Evolutionary conservation across 2,888 invertebrate species (phyloP).

Genomic region (Drosophila borborema): DNA sequence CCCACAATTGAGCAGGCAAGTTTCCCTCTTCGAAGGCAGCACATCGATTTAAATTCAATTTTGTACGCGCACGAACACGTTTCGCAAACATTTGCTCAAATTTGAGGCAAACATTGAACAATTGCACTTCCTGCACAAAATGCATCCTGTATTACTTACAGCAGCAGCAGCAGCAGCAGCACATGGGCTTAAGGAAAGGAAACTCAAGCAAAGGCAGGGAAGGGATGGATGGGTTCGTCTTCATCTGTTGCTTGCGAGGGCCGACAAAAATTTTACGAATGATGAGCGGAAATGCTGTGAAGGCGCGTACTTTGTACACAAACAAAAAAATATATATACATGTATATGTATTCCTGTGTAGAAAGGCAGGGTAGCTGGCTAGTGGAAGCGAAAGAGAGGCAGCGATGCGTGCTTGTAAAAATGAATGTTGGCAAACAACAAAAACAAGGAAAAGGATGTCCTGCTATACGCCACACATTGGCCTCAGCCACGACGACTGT

Average conservation of each 20-base stretch:
- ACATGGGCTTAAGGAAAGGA: constrained; percentile 51
- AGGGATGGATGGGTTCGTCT: constrained; percentile 12
- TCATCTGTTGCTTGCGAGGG: constrained; percentile 54
- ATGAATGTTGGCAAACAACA: constrained; percentile 72
- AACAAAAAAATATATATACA: constrained; percentile 41
- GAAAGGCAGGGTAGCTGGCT: not conserved
- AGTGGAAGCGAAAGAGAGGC: constrained; percentile 6
- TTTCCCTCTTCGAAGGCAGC: not conserved
- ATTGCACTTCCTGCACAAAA: constrained; percentile 69
- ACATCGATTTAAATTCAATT: constrained; percentile 27
- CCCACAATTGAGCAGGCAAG: not conserved
- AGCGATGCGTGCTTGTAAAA: constrained; percentile 46
- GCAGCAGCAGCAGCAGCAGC: constrained; percentile 19
- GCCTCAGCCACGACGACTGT: constrained; percentile 25
- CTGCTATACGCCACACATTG: constrained; percentile 43
- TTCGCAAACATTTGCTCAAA: constrained; percentile 65
- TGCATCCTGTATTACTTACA: constrained; percentile 57
- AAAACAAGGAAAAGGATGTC: constrained; percentile 77
- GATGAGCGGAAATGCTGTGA: constrained; percentile 60
- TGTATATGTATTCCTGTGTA: not conserved
- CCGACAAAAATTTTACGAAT: constrained; percentile 43
- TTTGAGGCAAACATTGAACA: constrained; percentile 44
- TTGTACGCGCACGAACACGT: constrained; percentile 35
- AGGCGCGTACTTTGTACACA: constrained; percentile 76
- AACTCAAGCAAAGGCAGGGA: not conserved